These are phyloP conservation scores for Cerceris rybyensis DNA, from an alignment of 2,888 invertebrate species.

Conservation along the genomic window DNA sequence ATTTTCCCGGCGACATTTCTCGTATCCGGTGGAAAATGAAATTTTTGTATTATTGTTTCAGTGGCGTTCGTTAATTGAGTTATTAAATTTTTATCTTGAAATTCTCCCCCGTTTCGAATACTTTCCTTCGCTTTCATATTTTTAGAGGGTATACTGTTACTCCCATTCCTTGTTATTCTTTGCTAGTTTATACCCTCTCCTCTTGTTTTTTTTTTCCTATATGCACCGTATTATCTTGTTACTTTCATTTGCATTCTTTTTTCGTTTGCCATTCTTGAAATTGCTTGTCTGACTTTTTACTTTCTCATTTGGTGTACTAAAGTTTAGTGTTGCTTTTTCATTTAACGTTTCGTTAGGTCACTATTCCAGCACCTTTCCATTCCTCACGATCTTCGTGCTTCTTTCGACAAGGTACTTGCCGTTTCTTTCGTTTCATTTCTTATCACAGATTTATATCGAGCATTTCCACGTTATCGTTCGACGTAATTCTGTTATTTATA, in stretches of 20 bases:
- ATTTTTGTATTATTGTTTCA: not conserved
- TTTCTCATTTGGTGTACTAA: not conserved
- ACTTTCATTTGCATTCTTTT: slow-evolving; percentile 1
- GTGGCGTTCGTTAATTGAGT: not conserved
- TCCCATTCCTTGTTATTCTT: not conserved
- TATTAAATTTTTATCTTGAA: not conserved
- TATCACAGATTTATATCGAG: slow-evolving; percentile 5
- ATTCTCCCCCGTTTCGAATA: not conserved
- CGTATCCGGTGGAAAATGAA: not conserved
- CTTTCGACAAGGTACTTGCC: slow-evolving; percentile 5
- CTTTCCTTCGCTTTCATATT: not conserved
- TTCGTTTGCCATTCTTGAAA: not conserved
- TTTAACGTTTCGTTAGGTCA: slow-evolving; percentile 1
- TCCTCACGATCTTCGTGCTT: slow-evolving; percentile 20
- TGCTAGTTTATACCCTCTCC: not conserved
- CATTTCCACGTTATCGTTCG: not conserved
- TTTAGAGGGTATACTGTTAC: not conserved
- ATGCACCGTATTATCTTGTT: not conserved
- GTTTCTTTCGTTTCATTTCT: not conserved
- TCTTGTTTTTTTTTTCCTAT: not conserved
- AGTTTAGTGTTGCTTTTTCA: not conserved
- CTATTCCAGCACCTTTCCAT: slow-evolving; percentile 9
- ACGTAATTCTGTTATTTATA: not conserved
- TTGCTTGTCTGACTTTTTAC: not conserved
- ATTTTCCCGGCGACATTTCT: too few relatives aligned